Base-by-base conservation (phyloP, 2,888 invertebrate genomes). In the Philereme transversata region DNA sequence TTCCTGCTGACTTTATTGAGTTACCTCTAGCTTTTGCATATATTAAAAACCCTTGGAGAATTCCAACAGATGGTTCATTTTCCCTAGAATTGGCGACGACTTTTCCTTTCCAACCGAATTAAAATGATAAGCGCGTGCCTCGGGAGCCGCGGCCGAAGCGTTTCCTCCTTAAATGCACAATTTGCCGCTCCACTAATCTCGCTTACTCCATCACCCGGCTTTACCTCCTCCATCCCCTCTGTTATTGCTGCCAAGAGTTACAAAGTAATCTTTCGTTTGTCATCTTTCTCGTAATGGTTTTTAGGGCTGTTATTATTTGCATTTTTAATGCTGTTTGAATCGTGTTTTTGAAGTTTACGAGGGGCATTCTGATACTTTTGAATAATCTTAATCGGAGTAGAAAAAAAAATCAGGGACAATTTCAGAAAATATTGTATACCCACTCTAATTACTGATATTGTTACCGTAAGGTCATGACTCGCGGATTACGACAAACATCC, bases 181-280 rank as follows among this genome's bases (percentile, higher is more conserved):
- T 85, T 86, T 82, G 76, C 79, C 77, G 81, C 74, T 77, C 75
- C 76, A 76, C 76, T 78, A 76, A 74, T 73, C 80, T 73, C 73
- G 71, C 70, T 47, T 5, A 4, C 67, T 67, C 60, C 55, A 60
- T 65, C 62, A 56, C 61, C 45, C 52, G 34, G 35, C 43, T 34
- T 38, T 4, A 44, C n/a, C 51, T 41, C 52, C 22, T 22, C 22
- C 22, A 22, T 22, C 22, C 22, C 38, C 57, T 10, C 48, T 47
- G 41, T 52, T 48, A 57, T 68, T 63, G 62, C 56, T 22, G 53
- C 45, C 53, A 52, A 59, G 71, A 73, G 62, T 70, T 73, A 70
- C 57, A 60, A 52, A 71, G 69, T 67, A 69, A 71, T 72, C 71
- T 73, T 76, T 69, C 70, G 66, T 73, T 74, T 69, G 67, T 73